A percentile compares a stretch with the other conserved stretches of the same genome.
Evolutionary conservation across 2,797 vertebrate species (phyloP).

Genomic region (Pseudomugil tenellus): DNA sequence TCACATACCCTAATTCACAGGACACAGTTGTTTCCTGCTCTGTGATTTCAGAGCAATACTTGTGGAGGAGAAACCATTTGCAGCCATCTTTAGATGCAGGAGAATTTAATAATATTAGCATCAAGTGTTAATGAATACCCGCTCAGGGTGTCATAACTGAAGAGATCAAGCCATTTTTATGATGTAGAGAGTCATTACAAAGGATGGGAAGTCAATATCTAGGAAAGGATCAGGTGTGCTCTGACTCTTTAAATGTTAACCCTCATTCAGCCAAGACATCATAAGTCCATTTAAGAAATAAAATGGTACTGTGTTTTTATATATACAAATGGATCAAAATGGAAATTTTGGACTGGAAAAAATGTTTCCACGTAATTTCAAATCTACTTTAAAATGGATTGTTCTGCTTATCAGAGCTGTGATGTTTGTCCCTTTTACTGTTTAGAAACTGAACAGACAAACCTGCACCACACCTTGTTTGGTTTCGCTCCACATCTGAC

Average conservation of each 20-base stretch:
- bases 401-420: slow-evolving; percentile 4
- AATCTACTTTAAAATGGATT: background rate
- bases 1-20: slow-evolving; percentile 17
- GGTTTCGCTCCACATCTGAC: slow-evolving; percentile 71
- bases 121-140: slow-evolving; percentile 78
- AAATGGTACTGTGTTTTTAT: background rate
- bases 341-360: background rate
- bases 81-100: slow-evolving; percentile 57
- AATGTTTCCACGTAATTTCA: slow-evolving; percentile 15
- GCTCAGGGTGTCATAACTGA: slow-evolving; percentile 75
- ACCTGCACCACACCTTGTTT: slow-evolving; percentile 68
- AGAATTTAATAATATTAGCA: slow-evolving; percentile 70
- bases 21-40: slow-evolving; percentile 28
- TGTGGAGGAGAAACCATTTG: slow-evolving; percentile 38
- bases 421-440: slow-evolving; percentile 8
- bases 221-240: slow-evolving; percentile 70
- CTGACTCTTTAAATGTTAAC: slow-evolving; percentile 61
- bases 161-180: slow-evolving; percentile 71
- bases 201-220: slow-evolving; percentile 64
- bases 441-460: slow-evolving; percentile 54
- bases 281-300: slow-evolving; percentile 4
- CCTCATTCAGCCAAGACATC: slow-evolving; percentile 25
- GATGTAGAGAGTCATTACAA: slow-evolving; percentile 74
- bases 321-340: background rate
- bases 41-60: slow-evolving; percentile 26